Evolutionary conservation across 2,888 invertebrate species (phyloP).

Genomic region (Odontocerum albicorne): DNA sequence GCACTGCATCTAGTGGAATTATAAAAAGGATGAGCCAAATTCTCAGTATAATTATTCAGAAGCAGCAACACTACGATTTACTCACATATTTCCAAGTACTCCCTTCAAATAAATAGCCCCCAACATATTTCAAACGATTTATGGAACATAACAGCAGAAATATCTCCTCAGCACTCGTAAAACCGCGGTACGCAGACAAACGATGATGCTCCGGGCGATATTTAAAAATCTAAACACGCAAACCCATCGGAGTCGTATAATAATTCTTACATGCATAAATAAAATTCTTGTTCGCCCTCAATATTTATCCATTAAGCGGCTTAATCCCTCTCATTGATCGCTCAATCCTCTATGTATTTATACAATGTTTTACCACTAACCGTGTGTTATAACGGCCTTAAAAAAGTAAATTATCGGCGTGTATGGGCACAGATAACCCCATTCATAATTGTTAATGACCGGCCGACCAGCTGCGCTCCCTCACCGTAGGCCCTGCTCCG

Average conservation of each 20-base stretch:
- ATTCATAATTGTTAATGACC: conserved; percentile 37
- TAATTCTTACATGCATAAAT: background rate
- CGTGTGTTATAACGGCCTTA: conserved; percentile 18
- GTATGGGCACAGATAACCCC: conserved; percentile 26
- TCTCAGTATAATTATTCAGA: no score
- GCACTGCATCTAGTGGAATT: no score
- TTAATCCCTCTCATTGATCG: conserved; percentile 9
- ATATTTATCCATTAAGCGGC: background rate
- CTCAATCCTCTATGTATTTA: conserved; percentile 9
- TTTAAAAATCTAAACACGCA: no score
- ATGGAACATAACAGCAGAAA: no score
- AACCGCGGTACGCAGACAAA: no score
- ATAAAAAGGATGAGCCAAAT: no score
- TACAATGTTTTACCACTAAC: conserved; percentile 10
- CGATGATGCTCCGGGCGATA: no score
- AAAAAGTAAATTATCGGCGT: conserved; percentile 27
- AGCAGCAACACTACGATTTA: no score
- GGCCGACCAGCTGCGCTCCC: conserved; percentile 24
- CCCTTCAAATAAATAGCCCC: no score
- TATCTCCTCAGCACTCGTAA: no score
- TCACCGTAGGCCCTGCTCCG: background rate
- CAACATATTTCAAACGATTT: no score
- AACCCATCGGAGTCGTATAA: background rate
- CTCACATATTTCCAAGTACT: no score
- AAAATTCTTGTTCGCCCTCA: background rate